Conservation (phyloP, 2,113 vertebrate genomes). For the Gadus chalcogrammus region DNA sequence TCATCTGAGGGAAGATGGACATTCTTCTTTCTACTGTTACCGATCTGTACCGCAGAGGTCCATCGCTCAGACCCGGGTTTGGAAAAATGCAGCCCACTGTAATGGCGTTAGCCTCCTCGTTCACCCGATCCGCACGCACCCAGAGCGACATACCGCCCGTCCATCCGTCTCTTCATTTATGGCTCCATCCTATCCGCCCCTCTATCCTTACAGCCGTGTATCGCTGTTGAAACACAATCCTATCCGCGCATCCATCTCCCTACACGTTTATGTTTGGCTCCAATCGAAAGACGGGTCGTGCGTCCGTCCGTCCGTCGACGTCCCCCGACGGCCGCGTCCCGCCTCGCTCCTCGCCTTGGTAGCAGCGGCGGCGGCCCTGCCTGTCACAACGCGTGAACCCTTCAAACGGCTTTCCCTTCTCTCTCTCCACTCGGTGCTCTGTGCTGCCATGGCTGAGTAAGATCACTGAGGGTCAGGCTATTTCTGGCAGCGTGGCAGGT, state of each 20-base stretch:
- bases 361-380: conserved; percentile 8
- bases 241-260: too few species aligned
- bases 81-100: too few species aligned
- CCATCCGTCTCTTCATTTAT: background rate
- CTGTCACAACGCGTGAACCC: conserved; percentile 50
- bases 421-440: conserved; percentile 26
- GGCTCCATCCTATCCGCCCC: conserved; percentile 10
- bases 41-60: too few species aligned
- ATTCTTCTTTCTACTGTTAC: too few species aligned
- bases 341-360: background rate
- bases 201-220: conserved; percentile 28
- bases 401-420: conserved; percentile 42
- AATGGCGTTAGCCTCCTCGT: background rate
- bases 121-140: background rate
- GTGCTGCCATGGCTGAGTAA: conserved; percentile 27
- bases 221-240: too few species aligned
- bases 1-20: too few species aligned
- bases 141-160: background rate
- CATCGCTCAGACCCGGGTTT: too few species aligned
- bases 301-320: background rate
- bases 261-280: too few species aligned
- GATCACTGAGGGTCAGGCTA: conserved; percentile 51
- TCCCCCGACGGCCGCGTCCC: too few species aligned
- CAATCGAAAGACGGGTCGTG: background rate
- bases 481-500: conserved; percentile 56